These are phyloP conservation scores for Pachyseris speciosa DNA, from an alignment of 64 coral and sea anemone species.

Conservation along the genomic window DNA sequence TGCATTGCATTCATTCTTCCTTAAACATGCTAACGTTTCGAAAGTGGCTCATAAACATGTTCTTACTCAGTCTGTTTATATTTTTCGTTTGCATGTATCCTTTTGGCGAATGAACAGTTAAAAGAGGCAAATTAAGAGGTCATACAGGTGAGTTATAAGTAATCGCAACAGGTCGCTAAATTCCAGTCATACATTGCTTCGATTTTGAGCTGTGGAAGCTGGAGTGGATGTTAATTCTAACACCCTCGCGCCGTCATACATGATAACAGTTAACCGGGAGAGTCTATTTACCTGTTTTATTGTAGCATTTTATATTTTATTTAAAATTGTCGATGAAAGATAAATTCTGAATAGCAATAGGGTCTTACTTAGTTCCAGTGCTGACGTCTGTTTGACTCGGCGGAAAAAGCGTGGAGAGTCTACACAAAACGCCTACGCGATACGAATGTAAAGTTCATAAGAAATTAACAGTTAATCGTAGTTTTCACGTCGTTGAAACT, in stretches of 20 bases:
- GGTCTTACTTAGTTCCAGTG: no score
- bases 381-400: no score
- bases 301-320: neutral
- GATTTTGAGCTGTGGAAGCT: neutral
- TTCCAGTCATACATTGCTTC: no score
- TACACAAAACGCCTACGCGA: no score
- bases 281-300: neutral
- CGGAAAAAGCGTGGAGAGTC: no score
- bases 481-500: no score
- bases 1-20: neutral
- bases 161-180: neutral
- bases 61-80: neutral
- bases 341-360: no score
- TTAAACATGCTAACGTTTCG: neutral
- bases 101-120: slow-evolving; percentile 22
- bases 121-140: slow-evolving; percentile 42
- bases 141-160: slow-evolving; percentile 19
- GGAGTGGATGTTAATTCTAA: neutral
- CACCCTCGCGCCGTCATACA: neutral
- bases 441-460: no score
- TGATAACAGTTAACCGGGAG: neutral
- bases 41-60: neutral
- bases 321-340: neutral
- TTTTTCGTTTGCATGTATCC: neutral
- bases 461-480: no score